Base-by-base conservation (phyloP, 2,113 vertebrate species). In the Myotis brandtii region DNA sequence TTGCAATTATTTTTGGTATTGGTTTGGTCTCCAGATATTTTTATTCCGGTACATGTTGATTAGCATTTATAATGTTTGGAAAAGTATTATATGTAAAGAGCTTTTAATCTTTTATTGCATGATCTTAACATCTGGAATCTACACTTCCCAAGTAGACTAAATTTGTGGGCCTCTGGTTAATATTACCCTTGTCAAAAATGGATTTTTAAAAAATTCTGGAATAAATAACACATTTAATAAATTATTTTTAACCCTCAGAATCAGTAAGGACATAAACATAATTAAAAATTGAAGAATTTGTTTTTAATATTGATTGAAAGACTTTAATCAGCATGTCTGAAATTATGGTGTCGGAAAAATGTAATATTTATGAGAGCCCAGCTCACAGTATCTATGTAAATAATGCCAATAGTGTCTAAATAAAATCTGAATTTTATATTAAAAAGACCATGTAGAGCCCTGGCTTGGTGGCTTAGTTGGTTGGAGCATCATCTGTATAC, bases 321-420 rank as follows among this genome's bases (percentile, higher is more conserved):
- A 34, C 50, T 77, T 90, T 87, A 93, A 86, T 94, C 25, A 72
- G 80, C 48, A 17, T 90, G 43, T 87, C 85, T 94, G 43, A 91
- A 97, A 93, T 75, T 87, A 16, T 88, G 34, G 23, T 48, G 23
- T 93, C 34, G 88, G 59, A 81, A 96, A 95, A 97, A 94, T 89
- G 12, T 72, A 76, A 52, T 95, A 95, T 91, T 91, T 96, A 72
- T 96, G 91, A 94, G 32, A 89, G 79, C 64, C 66, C 21, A 94
- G 43, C 83, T 94, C 64, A 76, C 5, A 94, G 13, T 6, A 69
- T 95, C 52, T 82, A 3, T 59, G 30, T 81, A 75, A 91, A 48
- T 91, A 14, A 81, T 84, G 52, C 66, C 40, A 92, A 1, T 89
- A 76, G 1, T 75, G 21, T 32, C 46, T 93, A 86, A 96, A 93